A percentile compares a stretch with the other conserved stretches of the same genome.
phyloP scores from a whole-genome alignment of 35 echinoderm and acorn worm species.

The Anneissia japonica region DNA sequence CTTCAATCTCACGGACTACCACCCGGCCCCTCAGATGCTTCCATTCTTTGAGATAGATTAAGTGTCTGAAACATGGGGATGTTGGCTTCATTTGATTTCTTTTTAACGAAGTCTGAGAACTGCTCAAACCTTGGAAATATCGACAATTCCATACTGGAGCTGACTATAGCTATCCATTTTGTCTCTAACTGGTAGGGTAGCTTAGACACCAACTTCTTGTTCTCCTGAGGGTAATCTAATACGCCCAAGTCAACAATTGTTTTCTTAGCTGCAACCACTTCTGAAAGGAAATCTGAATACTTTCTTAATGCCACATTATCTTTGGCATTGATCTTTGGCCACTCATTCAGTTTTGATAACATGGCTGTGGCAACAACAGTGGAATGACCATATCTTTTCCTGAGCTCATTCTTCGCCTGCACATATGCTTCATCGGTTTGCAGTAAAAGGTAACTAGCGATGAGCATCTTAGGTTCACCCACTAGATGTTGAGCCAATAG shows the following conservation, averaged over 20 bases:
- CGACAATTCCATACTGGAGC: too few species aligned
- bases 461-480: constrained; percentile 8
- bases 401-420: constrained; percentile 8
- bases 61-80: constrained; percentile 19
- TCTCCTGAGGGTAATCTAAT: constrained; percentile 27
- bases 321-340: background rate
- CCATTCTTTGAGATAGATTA: background rate
- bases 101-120: constrained; percentile 15
- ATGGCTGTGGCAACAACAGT: constrained; percentile 1
- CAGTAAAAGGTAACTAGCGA: constrained; percentile 17
- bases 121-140: background rate
- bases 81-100: constrained; percentile 15
- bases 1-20: constrained; percentile 14
- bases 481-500: background rate
- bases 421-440: constrained; percentile 24
- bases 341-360: background rate
- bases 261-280: constrained; percentile 7
- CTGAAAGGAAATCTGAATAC: constrained; percentile 24
- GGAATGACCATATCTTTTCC: constrained; percentile 23
- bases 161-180: too few species aligned
- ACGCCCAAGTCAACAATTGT: background rate
- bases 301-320: constrained; percentile 13
- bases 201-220: too few species aligned
- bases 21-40: constrained; percentile 16
- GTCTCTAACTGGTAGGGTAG: too few species aligned